Percentiles rank a stretch among this genome's conserved stretches.
Evolutionary conservation across 2,888 invertebrate genomes (phyloP).

Genomic region (Apamea anceps): DNA sequence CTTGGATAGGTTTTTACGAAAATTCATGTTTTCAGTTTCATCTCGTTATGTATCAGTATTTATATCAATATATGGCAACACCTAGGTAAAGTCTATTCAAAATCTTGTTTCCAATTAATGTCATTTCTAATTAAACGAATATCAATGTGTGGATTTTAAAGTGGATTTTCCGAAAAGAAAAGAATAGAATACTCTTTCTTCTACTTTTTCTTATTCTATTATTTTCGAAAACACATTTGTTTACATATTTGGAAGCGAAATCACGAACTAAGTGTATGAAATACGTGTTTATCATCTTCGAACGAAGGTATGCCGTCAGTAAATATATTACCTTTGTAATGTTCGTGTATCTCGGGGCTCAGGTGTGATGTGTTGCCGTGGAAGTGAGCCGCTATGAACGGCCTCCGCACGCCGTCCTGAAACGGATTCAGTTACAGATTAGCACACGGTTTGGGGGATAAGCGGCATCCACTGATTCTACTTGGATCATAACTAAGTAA

Average conservation of each 20-base stretch:
- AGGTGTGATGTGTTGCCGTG: constrained; percentile 91
- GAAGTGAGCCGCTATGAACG: constrained; percentile 91
- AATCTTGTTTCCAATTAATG: background rate
- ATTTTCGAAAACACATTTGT: background rate
- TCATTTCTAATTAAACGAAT: background rate
- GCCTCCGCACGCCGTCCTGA: constrained; percentile 77
- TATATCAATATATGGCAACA: background rate
- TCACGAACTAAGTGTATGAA: background rate
- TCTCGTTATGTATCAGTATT: background rate
- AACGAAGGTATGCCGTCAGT: constrained; percentile 17
- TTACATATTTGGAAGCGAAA: background rate
- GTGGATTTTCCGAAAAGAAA: background rate
- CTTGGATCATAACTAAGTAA: background rate
- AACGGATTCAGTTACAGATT: constrained; percentile 35
- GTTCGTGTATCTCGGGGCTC: constrained; percentile 88
- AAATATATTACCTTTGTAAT: constrained; percentile 88
- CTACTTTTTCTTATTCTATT: too few relatives aligned
- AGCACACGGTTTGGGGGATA: background rate
- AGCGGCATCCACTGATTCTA: too few relatives aligned
- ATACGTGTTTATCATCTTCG: background rate
- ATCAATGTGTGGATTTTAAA: background rate
- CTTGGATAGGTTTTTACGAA: background rate
- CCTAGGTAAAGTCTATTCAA: background rate
- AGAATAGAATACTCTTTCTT: too few relatives aligned
- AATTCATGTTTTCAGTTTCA: background rate